These are phyloP conservation scores for Centruroides sculpturatus DNA, from an alignment of 1,140 invertebrate genomes.

Conservation along the genomic window DNA sequence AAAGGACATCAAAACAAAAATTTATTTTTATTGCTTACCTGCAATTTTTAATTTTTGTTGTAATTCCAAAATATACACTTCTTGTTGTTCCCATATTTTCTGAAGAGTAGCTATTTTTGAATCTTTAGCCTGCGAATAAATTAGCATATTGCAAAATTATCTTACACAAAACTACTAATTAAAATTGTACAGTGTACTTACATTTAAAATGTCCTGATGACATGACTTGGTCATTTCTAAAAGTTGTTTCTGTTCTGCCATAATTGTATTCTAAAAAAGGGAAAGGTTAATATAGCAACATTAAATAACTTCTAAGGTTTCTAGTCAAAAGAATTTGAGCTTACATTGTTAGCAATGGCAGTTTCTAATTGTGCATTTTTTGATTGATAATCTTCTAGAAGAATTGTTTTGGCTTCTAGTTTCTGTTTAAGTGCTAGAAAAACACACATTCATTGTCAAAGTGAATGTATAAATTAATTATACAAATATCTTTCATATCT, in stretches of 20 bases:
- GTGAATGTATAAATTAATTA: no score
- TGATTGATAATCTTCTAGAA: background rate
- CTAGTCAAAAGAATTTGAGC: background rate
- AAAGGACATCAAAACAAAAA: no score
- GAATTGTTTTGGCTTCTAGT: background rate
- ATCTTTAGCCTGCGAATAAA: no score
- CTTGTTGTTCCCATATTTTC: no score
- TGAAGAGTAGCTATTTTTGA: no score
- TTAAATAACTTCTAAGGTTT: background rate
- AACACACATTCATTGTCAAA: no score
- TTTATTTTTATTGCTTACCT: no score
- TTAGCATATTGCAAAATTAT: no score
- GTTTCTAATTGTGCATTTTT: slow-evolving; percentile 2
- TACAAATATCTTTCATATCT: no score
- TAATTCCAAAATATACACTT: no score
- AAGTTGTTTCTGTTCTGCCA: background rate
- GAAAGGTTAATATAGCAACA: background rate
- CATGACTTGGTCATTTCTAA: slow-evolving; percentile 2
- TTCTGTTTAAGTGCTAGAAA: slow-evolving; percentile 6
- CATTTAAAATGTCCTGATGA: slow-evolving; percentile 33
- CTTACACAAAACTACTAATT: no score
- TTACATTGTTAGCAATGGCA: background rate
- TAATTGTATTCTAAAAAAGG: background rate
- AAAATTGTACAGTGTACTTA: slow-evolving; percentile 22
- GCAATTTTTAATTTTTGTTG: no score